A percentile compares a stretch with the other conserved stretches of the same genome.
These are phyloP conservation scores for Hiodon alosoides DNA, from an alignment of 2,113 vertebrate species.

Conservation along the genomic window DNA sequence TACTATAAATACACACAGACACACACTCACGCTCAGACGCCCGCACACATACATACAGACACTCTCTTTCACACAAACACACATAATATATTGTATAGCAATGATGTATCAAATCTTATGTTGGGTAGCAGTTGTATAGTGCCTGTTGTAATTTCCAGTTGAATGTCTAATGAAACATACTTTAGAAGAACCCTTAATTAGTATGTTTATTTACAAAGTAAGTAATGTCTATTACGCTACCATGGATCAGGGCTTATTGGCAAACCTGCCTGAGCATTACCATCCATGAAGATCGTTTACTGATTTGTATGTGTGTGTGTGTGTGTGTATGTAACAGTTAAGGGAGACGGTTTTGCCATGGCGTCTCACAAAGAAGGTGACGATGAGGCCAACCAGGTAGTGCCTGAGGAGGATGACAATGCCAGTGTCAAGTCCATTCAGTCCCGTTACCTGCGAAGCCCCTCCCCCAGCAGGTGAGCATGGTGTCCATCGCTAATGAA, in stretches of 20 bases:
- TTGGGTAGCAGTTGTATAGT: not conserved
- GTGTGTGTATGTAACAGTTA: not conserved
- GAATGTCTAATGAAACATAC: not conserved
- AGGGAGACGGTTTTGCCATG: slow-evolving; percentile 58
- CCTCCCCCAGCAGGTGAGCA: slow-evolving; percentile 77
- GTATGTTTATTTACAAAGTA: not conserved
- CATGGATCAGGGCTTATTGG: not conserved
- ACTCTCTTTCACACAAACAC: not conserved
- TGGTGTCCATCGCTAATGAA: too few species aligned
- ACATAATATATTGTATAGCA: not conserved
- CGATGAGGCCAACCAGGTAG: slow-evolving; percentile 51
- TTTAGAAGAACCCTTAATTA: too few species aligned
- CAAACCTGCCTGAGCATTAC: too few species aligned
- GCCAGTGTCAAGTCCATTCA: slow-evolving; percentile 62
- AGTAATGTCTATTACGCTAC: not conserved
- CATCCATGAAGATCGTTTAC: not conserved
- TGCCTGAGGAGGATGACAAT: slow-evolving; percentile 56
- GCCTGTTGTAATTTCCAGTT: not conserved
- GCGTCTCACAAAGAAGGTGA: slow-evolving; percentile 59
- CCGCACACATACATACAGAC: not conserved
- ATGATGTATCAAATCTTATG: not conserved
- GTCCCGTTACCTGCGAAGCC: slow-evolving; percentile 82
- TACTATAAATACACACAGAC: slow-evolving; percentile 22
- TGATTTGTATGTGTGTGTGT: not conserved
- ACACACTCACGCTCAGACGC: not conserved